Evolutionary conservation across 1,140 invertebrate genomes (phyloP).

Genomic region (Heliconius hermathena): DNA sequence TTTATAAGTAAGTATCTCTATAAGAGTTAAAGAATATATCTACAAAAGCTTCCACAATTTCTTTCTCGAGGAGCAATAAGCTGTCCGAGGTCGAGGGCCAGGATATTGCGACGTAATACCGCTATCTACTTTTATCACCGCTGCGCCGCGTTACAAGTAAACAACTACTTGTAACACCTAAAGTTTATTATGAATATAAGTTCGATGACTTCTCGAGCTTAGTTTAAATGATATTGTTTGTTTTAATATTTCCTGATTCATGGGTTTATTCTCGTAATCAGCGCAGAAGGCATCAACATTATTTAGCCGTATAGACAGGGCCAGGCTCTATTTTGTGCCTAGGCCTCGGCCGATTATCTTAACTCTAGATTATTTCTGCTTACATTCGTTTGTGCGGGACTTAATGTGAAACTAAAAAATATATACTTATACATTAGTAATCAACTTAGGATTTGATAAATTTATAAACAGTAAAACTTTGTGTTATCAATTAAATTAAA

Average conservation of each 20-base stretch:
- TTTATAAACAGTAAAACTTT: too few relatives aligned
- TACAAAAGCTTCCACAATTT: slow-evolving; percentile 11
- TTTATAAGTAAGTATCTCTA: neutral
- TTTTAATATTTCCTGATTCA: neutral
- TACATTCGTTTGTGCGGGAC: too few relatives aligned
- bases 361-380: too few relatives aligned
- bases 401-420: too few relatives aligned
- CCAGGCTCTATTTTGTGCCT: too few relatives aligned
- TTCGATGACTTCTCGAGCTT: neutral
- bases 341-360: too few relatives aligned
- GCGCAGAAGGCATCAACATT: too few relatives aligned
- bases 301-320: too few relatives aligned
- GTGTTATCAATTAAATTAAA: too few relatives aligned
- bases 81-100: slow-evolving; percentile 17
- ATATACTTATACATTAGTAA: too few relatives aligned
- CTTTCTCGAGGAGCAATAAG: slow-evolving; percentile 9
- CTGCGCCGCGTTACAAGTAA: slow-evolving; percentile 1
- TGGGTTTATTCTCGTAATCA: neutral
- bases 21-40: neutral
- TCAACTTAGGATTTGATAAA: too few relatives aligned
- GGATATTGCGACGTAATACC: slow-evolving; percentile 22
- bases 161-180: slow-evolving; percentile 13
- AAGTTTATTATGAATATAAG: slow-evolving; percentile 7
- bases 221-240: neutral
- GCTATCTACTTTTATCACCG: slow-evolving; percentile 21